Evolutionary conservation across 2,113 vertebrate species (phyloP), one percentile per base, ranked within the genome.

Genomic region (Entosphenus tridentatus): DNA sequence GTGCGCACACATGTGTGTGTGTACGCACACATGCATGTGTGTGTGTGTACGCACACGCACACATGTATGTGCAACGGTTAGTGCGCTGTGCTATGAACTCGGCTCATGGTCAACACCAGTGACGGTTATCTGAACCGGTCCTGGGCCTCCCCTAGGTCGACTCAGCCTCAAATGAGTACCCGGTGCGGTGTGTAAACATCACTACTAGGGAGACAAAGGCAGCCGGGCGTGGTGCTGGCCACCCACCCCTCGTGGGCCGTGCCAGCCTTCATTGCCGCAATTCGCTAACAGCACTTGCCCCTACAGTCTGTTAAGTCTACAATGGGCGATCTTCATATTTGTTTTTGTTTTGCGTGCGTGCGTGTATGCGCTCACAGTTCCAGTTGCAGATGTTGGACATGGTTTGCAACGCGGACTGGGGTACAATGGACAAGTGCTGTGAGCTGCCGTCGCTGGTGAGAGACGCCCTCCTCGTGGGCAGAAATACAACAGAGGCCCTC

Each of bases 361-460:
- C 57, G 68, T 59, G 5, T 14, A 12, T 69, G 57, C 12, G 1
- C 2, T 69, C 54, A 1, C 68, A 95, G 91, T 82, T 96, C n/a
- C 87, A 89, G 81, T 79, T 96, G 70, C 89, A 89, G 78, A 78
- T 79, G n/a, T 81, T 96, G 78, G 83, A 83, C 76, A 79, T 92
- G 1, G 2, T 82, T 67, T 96, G 90, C 75, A 84, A 83, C 75
- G 87, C 78, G 2, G 75, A 77, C 1, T 89, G 84, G 82, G 80
- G 84, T 1, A 80, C 78, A 7, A 78, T 83, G 17, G 89, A 96
- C 72, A 77, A 73, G 68, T 96, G 91, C 78, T 96, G 90, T 9
- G 85, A 96, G 71, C 81, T 96, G 72, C 88, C 89, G 6, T 83
- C 82, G 0, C 70, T 76, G 82, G 88, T 93, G 74, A 82, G 80